These are phyloP conservation scores for Heliothis subflexa DNA, from an alignment of 1,140 invertebrate genomes.

Conservation along the genomic window DNA sequence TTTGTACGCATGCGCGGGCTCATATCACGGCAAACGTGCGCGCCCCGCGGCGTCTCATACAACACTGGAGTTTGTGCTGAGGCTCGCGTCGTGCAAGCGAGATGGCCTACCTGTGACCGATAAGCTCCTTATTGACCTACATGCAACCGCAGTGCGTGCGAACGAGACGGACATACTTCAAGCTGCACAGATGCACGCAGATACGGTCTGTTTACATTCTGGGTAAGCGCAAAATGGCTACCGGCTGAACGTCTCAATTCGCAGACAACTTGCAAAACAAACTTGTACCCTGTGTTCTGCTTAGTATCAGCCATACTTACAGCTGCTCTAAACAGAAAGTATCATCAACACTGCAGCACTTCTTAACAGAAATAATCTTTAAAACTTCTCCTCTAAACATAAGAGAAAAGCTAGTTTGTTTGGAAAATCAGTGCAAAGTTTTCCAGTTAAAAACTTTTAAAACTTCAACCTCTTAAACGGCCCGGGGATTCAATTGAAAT, in stretches of 20 bases:
- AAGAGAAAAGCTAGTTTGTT: not conserved
- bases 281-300: constrained; percentile 18
- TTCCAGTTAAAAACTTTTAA: not conserved
- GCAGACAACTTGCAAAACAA: constrained; percentile 40
- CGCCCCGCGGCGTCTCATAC: constrained; percentile 56
- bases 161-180: constrained; percentile 11
- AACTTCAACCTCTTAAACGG: not conserved
- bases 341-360: too few species aligned
- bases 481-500: not conserved
- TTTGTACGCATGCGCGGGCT: constrained; percentile 65
- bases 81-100: constrained; percentile 38
- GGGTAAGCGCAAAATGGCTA: constrained; percentile 47
- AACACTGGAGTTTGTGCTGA: constrained; percentile 54
- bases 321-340: not conserved
- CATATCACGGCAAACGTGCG: constrained; percentile 59
- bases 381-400: not conserved
- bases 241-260: constrained; percentile 41
- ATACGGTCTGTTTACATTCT: constrained; percentile 54
- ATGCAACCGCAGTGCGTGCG: constrained; percentile 46
- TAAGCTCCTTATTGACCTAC: constrained; percentile 67
- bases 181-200: constrained; percentile 46
- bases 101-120: constrained; percentile 64
- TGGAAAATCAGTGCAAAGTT: not conserved
- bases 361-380: not conserved
- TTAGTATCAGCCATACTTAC: constrained; percentile 28